These are phyloP conservation scores for Amiota minor DNA, from an alignment of 2,888 invertebrate species.

Conservation along the genomic window DNA sequence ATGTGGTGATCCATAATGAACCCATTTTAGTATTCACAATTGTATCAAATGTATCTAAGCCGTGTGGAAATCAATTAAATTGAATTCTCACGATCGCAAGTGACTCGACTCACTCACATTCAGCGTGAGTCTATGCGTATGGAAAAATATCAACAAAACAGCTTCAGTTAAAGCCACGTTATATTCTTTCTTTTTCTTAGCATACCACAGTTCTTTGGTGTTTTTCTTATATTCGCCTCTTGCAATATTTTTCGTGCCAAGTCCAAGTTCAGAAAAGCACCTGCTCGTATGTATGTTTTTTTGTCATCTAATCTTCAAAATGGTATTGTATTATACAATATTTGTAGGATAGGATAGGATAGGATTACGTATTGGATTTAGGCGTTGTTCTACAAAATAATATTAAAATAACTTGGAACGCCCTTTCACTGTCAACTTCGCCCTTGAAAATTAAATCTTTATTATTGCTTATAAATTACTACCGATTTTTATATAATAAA, in stretches of 20 bases:
- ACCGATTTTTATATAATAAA: background rate
- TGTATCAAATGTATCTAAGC: background rate
- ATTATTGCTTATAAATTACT: background rate
- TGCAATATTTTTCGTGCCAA: background rate
- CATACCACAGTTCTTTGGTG: background rate
- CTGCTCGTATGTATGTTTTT: too few species aligned
- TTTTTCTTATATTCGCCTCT: background rate
- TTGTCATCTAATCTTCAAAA: too few species aligned
- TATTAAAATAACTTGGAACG: background rate
- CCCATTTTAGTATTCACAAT: background rate
- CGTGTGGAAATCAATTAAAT: too few species aligned
- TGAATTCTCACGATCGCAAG: slow-evolving; percentile 1
- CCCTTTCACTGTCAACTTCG: slow-evolving; percentile 14
- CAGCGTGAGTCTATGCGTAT: background rate
- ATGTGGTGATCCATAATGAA: too few species aligned
- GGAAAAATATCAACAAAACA: too few species aligned
- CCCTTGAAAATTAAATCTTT: slow-evolving; percentile 18
- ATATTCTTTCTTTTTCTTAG: too few species aligned
- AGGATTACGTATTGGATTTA: too few species aligned
- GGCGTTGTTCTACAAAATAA: background rate
- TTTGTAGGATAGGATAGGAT: too few species aligned
- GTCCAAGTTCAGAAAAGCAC: too few species aligned
- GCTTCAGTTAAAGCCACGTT: too few species aligned
- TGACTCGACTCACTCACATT: background rate
- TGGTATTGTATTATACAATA: too few species aligned